phyloP scores from a whole-genome alignment of 2,797 vertebrate genomes.

The Myiotriccus ornatus region DNA sequence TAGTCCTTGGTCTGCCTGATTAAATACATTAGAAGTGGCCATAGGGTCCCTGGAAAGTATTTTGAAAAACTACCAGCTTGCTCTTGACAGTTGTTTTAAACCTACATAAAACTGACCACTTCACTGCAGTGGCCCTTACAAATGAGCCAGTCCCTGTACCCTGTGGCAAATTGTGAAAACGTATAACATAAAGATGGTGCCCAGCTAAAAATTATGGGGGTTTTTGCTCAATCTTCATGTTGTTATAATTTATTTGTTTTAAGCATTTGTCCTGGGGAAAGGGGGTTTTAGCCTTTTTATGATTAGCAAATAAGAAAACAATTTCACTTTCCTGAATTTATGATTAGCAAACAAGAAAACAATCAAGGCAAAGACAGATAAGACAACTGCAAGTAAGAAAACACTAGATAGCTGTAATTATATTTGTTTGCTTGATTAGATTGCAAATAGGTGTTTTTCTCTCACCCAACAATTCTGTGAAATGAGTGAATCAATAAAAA shows the following conservation, averaged over 20 bases:
- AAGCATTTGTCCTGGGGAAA: neutral
- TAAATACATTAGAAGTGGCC: neutral
- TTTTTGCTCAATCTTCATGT: neutral
- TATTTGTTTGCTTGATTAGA: conserved; percentile 47
- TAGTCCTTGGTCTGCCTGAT: neutral
- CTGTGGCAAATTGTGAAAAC: neutral
- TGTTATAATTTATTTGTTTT: neutral
- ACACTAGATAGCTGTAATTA: conserved; percentile 37
- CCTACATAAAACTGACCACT: neutral
- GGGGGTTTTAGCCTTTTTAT: neutral
- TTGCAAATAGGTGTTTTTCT: conserved; percentile 18
- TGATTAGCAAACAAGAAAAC: conserved; percentile 38
- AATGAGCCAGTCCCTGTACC: neutral
- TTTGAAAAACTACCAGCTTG: neutral
- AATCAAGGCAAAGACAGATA: conserved; percentile 20
- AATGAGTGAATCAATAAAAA: conserved; percentile 2
- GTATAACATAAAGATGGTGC: neutral
- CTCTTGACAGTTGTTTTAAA: neutral
- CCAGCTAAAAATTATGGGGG: neutral
- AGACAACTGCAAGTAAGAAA: conserved; percentile 16
- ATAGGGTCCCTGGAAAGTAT: neutral
- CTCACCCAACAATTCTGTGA: neutral
- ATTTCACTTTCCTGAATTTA: neutral
- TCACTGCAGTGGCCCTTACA: neutral
- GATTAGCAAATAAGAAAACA: conserved; percentile 26